These are phyloP conservation scores for Eulemur macaco DNA, from an alignment of 2,113 vertebrate genomes.

Conservation along the genomic window DNA sequence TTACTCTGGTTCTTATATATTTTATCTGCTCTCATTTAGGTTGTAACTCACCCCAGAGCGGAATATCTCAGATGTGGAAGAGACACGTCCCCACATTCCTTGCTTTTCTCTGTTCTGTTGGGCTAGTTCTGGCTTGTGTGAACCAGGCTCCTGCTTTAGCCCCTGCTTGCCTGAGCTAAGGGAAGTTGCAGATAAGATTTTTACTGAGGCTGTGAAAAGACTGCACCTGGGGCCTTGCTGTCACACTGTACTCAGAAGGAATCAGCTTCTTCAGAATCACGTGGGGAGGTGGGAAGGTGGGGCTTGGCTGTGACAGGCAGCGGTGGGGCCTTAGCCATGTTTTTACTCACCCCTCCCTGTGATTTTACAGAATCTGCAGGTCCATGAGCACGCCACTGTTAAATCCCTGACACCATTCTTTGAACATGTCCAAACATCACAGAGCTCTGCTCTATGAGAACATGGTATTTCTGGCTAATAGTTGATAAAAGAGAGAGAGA, in stretches of 20 bases:
- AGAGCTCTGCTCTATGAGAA: slow-evolving; percentile 21
- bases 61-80: slow-evolving; percentile 72
- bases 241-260: background rate
- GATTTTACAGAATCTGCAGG: background rate
- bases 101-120: slow-evolving; percentile 49
- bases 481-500: slow-evolving; percentile 18
- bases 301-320: background rate
- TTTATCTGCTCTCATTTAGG: slow-evolving; percentile 47
- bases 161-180: slow-evolving; percentile 3
- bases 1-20: background rate
- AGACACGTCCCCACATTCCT: slow-evolving; percentile 66
- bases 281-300: too few species aligned
- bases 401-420: background rate
- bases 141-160: background rate
- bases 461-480: slow-evolving; percentile 30
- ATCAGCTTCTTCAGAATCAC: background rate
- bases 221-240: background rate
- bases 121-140: slow-evolving; percentile 68
- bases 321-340: background rate
- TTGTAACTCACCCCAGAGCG: slow-evolving; percentile 1
- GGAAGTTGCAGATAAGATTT: slow-evolving; percentile 59
- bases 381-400: background rate
- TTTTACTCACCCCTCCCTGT: background rate
- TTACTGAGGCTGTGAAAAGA: background rate
- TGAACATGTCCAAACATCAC: slow-evolving; percentile 22